Evolutionary conservation across 2,797 vertebrate species (phyloP).

Genomic region (Triplophysa yarkandensis): DNA sequence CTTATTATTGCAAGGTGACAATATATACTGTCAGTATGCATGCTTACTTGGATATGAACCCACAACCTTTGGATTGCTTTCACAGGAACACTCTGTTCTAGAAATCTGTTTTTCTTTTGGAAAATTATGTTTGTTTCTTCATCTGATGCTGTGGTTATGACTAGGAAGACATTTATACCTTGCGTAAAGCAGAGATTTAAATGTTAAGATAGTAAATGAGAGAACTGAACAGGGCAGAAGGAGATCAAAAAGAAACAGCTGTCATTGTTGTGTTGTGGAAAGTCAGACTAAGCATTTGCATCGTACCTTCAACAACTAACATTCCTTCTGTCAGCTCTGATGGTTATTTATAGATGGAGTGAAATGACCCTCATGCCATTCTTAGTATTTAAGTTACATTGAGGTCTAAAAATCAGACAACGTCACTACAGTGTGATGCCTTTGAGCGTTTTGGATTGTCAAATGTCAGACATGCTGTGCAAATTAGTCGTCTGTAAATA

Average conservation of each 20-base stretch:
- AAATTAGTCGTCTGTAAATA: conserved; percentile 6
- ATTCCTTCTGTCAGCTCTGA: conserved; percentile 63
- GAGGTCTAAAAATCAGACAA: conserved; percentile 56
- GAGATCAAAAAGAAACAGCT: conserved; percentile 42
- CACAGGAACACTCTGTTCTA: too few relatives aligned
- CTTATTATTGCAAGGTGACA: too few relatives aligned
- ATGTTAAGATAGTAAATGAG: background rate
- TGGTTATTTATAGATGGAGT: conserved; percentile 72
- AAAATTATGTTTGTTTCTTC: too few relatives aligned
- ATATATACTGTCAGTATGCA: too few relatives aligned
- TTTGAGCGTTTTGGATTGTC: conserved; percentile 41
- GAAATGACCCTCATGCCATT: conserved; percentile 46
- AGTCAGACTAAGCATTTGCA: conserved; percentile 2
- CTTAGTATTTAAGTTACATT: conserved; percentile 22
- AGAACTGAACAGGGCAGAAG: background rate
- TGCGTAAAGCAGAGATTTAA: background rate
- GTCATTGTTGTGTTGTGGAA: conserved; percentile 32
- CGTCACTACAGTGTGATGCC: conserved; percentile 19
- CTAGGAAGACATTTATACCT: background rate
- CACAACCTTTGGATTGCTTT: too few relatives aligned
- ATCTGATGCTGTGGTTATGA: conserved; percentile 11
- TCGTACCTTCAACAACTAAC: conserved; percentile 42
- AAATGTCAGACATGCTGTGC: background rate
- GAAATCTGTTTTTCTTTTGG: too few relatives aligned
- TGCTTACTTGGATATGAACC: too few relatives aligned